phyloP scores from a whole-genome alignment of 2,113 vertebrate species.

The Circaetus cinerascens region DNA sequence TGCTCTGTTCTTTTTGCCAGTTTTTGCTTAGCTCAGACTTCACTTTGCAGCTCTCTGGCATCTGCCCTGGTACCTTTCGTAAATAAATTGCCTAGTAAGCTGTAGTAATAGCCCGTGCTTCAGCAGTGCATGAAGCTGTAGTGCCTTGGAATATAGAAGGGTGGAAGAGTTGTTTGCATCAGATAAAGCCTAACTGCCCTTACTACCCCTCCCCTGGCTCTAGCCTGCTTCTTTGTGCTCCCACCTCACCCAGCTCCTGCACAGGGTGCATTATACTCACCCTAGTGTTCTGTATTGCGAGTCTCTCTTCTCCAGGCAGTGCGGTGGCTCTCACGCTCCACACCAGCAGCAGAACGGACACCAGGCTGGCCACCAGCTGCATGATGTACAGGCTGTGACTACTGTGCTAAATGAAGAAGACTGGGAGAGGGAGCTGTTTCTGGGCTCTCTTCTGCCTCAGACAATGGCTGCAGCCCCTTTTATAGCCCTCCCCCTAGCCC shows the following conservation, averaged over 20 bases:
- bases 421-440: constrained; percentile 27
- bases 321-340: constrained; percentile 79
- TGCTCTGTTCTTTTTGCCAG: background rate
- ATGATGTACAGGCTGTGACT: constrained; percentile 14
- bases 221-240: background rate
- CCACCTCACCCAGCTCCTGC: background rate
- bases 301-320: constrained; percentile 83
- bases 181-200: background rate
- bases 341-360: constrained; percentile 80
- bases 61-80: background rate
- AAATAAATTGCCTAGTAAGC: background rate
- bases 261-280: constrained; percentile 70
- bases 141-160: background rate
- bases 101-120: background rate
- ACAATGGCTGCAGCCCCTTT: constrained; percentile 44
- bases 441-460: constrained; percentile 23
- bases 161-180: background rate
- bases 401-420: background rate
- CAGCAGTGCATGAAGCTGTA: background rate
- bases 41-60: background rate
- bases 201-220: background rate
- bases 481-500: constrained; percentile 53
- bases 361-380: constrained; percentile 68
- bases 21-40: background rate
- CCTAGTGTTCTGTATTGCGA: constrained; percentile 70